phyloP scores from a whole-genome alignment of 2,797 vertebrate species.

The Cyprinodon diabolis region DNA sequence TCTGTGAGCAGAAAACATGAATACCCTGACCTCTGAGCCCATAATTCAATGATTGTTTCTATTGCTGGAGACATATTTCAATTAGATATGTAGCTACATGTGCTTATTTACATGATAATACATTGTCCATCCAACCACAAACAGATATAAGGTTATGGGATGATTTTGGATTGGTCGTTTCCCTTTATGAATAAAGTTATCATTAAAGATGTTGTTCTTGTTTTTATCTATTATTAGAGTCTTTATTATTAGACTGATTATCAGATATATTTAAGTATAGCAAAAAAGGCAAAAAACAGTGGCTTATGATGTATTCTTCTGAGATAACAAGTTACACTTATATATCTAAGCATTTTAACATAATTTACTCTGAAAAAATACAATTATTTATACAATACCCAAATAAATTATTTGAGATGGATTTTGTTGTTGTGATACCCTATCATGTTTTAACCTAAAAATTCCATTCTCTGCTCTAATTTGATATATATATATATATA shows the following conservation, averaged over 20 bases:
- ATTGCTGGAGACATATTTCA: conserved; percentile 29
- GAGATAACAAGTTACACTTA: conserved; percentile 13
- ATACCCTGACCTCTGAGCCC: conserved; percentile 12
- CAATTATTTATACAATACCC: conserved; percentile 52
- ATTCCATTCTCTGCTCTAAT: conserved; percentile 27
- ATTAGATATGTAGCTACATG: conserved; percentile 24
- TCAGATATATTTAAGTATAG: not conserved
- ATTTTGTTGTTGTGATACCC: conserved; percentile 54
- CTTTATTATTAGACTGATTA: not conserved
- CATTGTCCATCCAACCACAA: conserved; percentile 11
- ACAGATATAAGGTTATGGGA: not conserved
- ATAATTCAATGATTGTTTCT: conserved; percentile 8
- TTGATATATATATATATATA: not conserved
- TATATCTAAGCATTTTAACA: conserved; percentile 11
- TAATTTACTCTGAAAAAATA: conserved; percentile 42
- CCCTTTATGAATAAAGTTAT: not conserved
- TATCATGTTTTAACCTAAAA: conserved; percentile 36
- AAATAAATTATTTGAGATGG: conserved; percentile 52
- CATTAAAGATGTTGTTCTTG: not conserved
- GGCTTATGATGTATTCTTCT: not conserved
- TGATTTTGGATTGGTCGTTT: not conserved
- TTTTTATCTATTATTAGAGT: not conserved
- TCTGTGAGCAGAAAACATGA: conserved; percentile 22
- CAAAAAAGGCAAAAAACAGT: not conserved
- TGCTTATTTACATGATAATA: conserved; percentile 27